phyloP scores from a whole-genome alignment of 2,888 invertebrate genomes.

The Phyllotreta striolata region DNA sequence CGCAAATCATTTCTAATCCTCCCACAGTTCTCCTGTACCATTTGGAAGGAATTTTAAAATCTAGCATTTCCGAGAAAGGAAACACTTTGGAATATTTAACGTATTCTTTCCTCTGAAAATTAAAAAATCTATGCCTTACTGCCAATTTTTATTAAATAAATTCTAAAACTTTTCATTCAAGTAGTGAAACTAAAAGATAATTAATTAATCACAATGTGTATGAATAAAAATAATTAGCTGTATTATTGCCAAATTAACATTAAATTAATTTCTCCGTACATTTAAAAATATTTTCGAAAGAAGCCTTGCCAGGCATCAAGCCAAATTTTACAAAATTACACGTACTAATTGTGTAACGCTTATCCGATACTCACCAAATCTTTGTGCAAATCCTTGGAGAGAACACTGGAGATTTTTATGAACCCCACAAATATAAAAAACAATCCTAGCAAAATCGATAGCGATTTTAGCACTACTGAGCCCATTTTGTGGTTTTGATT shows the following conservation, averaged over 20 bases:
- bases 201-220: no score
- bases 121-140: constrained; percentile 41
- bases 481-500: constrained; percentile 60
- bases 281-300: constrained; percentile 47
- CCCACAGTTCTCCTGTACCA: constrained; percentile 90
- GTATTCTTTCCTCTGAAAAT: constrained; percentile 87
- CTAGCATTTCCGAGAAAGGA: constrained; percentile 80
- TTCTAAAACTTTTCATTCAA: not conserved
- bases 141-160: constrained; percentile 10
- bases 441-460: constrained; percentile 89
- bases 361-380: constrained; percentile 80
- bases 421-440: constrained; percentile 96
- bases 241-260: constrained; percentile 26
- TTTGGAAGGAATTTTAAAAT: constrained; percentile 90
- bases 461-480: constrained; percentile 87
- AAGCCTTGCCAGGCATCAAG: constrained; percentile 56
- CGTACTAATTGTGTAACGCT: constrained; percentile 39
- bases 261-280: constrained; percentile 35
- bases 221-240: not conserved
- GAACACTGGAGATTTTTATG: constrained; percentile 88
- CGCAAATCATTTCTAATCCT: constrained; percentile 83
- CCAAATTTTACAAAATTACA: constrained; percentile 48
- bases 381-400: constrained; percentile 95
- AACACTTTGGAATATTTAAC: constrained; percentile 97
- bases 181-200: no score